phyloP scores from a whole-genome alignment of 2,888 invertebrate genomes.

The Acanthacorydalis orientalis region DNA sequence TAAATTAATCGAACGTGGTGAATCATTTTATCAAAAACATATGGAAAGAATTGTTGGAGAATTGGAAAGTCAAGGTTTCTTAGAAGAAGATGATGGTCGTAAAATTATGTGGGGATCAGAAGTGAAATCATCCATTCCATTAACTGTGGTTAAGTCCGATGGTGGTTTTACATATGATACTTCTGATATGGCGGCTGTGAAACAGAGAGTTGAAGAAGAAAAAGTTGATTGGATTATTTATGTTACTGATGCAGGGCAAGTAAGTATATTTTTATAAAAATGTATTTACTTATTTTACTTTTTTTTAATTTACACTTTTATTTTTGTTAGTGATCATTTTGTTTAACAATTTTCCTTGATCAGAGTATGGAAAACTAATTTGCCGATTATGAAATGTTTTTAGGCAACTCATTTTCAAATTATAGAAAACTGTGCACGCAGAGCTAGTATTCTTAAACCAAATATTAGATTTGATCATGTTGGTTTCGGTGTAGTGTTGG shows the following conservation, averaged over 20 bases:
- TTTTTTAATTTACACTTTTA: neutral
- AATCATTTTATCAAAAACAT: slow-evolving; percentile 88
- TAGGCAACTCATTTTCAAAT: slow-evolving; percentile 51
- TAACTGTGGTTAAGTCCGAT: slow-evolving; percentile 92
- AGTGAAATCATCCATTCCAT: slow-evolving; percentile 55
- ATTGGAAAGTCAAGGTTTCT: slow-evolving; percentile 46
- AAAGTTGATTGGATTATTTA: slow-evolving; percentile 80
- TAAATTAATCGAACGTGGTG: slow-evolving; percentile 68
- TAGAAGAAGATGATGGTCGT: slow-evolving; percentile 69
- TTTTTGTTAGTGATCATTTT: neutral
- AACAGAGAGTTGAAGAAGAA: slow-evolving; percentile 68
- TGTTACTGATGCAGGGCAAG: slow-evolving; percentile 90
- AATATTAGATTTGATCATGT: slow-evolving; percentile 71
- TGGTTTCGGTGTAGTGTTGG: slow-evolving; percentile 90
- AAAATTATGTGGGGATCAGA: slow-evolving; percentile 67
- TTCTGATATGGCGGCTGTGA: slow-evolving; percentile 88
- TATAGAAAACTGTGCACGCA: slow-evolving; percentile 63
- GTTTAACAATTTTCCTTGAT: slow-evolving; percentile 20
- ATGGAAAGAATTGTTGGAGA: slow-evolving; percentile 70
- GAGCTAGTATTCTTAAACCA: slow-evolving; percentile 52
- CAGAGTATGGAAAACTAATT: neutral
- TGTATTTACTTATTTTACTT: neutral
- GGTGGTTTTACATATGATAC: slow-evolving; percentile 97
- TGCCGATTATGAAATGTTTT: slow-evolving; percentile 7
- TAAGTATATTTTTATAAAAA: slow-evolving; percentile 15